Evolutionary conservation across 1,140 invertebrate species (phyloP).

Genomic region (Conus betulinus): DNA sequence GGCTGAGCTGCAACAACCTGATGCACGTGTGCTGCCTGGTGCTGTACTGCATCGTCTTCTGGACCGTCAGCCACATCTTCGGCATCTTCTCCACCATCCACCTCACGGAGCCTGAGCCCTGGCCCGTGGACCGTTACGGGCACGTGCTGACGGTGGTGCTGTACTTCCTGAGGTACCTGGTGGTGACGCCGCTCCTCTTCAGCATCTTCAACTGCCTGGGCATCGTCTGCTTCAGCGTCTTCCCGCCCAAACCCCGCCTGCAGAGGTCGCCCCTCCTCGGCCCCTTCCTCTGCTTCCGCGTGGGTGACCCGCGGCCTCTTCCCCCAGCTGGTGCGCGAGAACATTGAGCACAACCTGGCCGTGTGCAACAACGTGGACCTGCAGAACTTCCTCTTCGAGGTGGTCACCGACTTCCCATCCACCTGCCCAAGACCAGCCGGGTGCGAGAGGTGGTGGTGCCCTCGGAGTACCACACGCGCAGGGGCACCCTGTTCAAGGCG

Average conservation of each 20-base stretch:
- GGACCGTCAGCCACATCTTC: not conserved
- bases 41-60: not conserved
- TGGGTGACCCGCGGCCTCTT: constrained; percentile 96
- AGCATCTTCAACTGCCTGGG: constrained; percentile 61
- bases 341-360: constrained; percentile 91
- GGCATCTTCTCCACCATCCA: not conserved
- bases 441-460: constrained; percentile 91
- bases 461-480: constrained; percentile 88
- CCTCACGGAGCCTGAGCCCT: not conserved
- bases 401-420: constrained; percentile 94
- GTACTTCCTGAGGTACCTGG: constrained; percentile 56
- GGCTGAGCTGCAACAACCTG: constrained; percentile 23
- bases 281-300: constrained; percentile 96
- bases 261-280: constrained; percentile 93
- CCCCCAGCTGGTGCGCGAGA: constrained; percentile 90
- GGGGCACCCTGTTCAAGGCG: constrained; percentile 95
- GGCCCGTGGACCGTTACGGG: constrained; percentile 45
- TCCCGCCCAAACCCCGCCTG: constrained; percentile 92
- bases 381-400: constrained; percentile 97
- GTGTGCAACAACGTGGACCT: constrained; percentile 92
- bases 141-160: constrained; percentile 49
- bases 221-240: constrained; percentile 93
- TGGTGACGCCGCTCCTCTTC: constrained; percentile 57
- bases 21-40: constrained; percentile 20
- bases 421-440: constrained; percentile 83